Evolutionary conservation across 2,888 invertebrate species (phyloP).

Genomic region (Nudaria mundana): DNA sequence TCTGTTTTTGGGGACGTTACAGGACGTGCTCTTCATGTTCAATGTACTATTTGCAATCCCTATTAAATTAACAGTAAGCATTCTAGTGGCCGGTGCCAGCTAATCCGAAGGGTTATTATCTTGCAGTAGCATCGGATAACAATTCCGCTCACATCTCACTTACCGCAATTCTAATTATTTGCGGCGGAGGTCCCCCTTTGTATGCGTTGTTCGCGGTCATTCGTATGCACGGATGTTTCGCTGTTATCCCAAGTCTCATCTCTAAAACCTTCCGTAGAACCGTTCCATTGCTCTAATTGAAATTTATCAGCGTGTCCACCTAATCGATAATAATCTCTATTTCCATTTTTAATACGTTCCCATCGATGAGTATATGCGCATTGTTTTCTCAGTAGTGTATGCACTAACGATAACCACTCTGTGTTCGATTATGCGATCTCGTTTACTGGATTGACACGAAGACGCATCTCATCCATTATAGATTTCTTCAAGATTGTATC

Average conservation of each 20-base stretch:
- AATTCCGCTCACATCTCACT: conserved; percentile 75
- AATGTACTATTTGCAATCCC: too few relatives aligned
- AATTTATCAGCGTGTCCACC: conserved; percentile 66
- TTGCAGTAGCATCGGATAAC: conserved; percentile 60
- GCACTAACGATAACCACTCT: too few relatives aligned
- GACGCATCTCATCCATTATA: conserved; percentile 79
- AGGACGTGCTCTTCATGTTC: too few relatives aligned
- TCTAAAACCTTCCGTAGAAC: conserved; percentile 66
- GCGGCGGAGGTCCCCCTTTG: conserved; percentile 69
- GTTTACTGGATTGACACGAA: conserved; percentile 71
- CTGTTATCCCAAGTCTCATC: conserved; percentile 56
- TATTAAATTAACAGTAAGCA: too few relatives aligned
- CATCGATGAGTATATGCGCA: conserved; percentile 57
- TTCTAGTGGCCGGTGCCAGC: conserved; percentile 47
- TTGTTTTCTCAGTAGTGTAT: conserved; percentile 59
- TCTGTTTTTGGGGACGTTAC: too few relatives aligned
- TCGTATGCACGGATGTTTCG: conserved; percentile 59
- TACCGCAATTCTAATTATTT: conserved; percentile 77
- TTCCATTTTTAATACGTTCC: conserved; percentile 42
- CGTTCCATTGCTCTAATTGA: conserved; percentile 73
- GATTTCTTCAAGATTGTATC: conserved; percentile 67
- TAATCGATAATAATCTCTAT: conserved; percentile 46
- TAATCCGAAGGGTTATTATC: conserved; percentile 61
- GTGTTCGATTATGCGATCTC: conserved; percentile 72
- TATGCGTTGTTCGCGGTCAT: conserved; percentile 60